phyloP scores from a whole-genome alignment of 2,888 invertebrate genomes.

The Eurois occulta region DNA sequence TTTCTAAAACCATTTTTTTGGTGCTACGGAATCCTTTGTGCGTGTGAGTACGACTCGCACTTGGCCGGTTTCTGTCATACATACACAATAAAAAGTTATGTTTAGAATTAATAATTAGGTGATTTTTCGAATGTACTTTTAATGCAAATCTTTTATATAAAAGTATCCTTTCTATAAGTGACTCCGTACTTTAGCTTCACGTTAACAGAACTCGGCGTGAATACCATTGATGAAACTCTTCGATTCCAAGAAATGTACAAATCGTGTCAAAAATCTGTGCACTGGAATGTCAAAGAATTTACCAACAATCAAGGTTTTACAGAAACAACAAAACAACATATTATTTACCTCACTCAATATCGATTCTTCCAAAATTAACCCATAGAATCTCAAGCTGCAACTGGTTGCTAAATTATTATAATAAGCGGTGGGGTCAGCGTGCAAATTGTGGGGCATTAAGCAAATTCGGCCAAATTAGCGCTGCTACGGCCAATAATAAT shows the following conservation, averaged over 20 bases:
- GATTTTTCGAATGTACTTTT: background rate
- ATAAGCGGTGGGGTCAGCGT: slow-evolving; percentile 69
- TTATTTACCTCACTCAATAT: slow-evolving; percentile 17
- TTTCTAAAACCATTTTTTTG: too few relatives aligned
- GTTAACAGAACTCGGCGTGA: background rate
- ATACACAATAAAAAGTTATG: too few relatives aligned
- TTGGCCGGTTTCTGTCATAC: too few relatives aligned
- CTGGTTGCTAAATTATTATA: slow-evolving; percentile 67
- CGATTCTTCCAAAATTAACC: slow-evolving; percentile 45
- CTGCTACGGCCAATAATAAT: slow-evolving; percentile 78
- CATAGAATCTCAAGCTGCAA: slow-evolving; percentile 55
- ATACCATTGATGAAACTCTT: background rate
- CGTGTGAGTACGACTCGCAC: too few relatives aligned
- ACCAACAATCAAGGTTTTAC: background rate
- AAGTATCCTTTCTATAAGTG: background rate
- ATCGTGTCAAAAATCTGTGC: background rate
- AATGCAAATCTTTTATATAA: background rate
- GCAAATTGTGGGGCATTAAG: slow-evolving; percentile 83
- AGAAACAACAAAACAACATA: background rate
- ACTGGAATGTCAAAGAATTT: background rate
- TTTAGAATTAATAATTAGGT: too few relatives aligned
- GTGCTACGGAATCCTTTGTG: too few relatives aligned
- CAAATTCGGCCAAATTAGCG: slow-evolving; percentile 84
- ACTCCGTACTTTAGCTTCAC: background rate
- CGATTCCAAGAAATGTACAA: background rate